These are phyloP conservation scores for Ips nitidus DNA, from an alignment of 1,140 invertebrate genomes.

Conservation along the genomic window DNA sequence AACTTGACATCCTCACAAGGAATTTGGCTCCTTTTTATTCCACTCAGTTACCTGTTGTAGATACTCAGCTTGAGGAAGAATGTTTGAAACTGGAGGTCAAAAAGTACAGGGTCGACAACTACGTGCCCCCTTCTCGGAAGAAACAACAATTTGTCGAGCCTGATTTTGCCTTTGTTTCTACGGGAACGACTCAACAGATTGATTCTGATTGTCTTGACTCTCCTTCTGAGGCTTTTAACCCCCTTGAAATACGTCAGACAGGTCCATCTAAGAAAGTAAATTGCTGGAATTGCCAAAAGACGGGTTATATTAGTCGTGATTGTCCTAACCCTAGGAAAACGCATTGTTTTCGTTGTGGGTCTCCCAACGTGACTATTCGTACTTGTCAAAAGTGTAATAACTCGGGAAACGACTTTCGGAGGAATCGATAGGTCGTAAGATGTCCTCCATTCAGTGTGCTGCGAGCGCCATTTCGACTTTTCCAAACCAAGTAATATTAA, in stretches of 20 bases:
- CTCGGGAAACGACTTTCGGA: slow-evolving; percentile 15
- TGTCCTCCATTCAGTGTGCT: neutral
- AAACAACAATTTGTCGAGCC: neutral
- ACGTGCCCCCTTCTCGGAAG: neutral
- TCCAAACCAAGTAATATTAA: neutral
- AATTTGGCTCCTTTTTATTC: slow-evolving; percentile 21
- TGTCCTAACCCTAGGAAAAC: slow-evolving; percentile 6
- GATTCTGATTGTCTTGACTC: too few species aligned
- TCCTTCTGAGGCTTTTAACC: neutral
- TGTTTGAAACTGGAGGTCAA: slow-evolving; percentile 10
- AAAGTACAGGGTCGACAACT: neutral
- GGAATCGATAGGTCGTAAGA: neutral
- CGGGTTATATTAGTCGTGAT: slow-evolving; percentile 3
- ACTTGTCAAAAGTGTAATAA: slow-evolving; percentile 12
- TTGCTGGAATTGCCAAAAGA: slow-evolving; percentile 19
- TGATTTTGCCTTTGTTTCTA: slow-evolving; percentile 1
- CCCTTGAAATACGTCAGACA: neutral
- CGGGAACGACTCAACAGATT: too few species aligned
- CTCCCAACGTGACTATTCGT: neutral
- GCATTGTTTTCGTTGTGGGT: neutral
- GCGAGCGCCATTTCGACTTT: neutral
- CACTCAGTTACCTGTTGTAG: slow-evolving; percentile 16
- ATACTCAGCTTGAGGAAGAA: slow-evolving; percentile 7
- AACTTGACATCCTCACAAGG: slow-evolving; percentile 10
- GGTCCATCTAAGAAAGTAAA: neutral